Evolutionary conservation across 2,888 invertebrate species (phyloP), one percentile per base, ranked within the genome.

Genomic region (Parnassius glacialis): DNA sequence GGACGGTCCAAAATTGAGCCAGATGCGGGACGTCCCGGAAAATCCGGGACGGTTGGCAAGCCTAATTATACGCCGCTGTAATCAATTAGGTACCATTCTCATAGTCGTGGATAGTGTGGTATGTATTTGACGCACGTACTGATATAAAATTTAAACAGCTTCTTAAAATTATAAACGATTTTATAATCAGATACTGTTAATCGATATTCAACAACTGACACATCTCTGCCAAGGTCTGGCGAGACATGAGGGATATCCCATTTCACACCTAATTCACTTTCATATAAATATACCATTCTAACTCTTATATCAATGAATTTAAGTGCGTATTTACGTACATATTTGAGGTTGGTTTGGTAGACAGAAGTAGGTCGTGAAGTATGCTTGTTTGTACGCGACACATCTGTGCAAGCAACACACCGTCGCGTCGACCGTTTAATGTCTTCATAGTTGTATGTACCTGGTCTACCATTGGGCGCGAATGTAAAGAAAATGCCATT

Each of bases 321-420:
- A 42, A n/a, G 57, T 50, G 10, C 13, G 53, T 48, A 53, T 43
- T 57, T 20, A 43, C 47, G 48, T 52, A n/a, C 53, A 43, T 10
- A 10, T 20, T 42, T 57, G 43, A 10, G 10, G 25, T 50, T 12
- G 25, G 16, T 42, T 53, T 42, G 50, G 43, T 25, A 41, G 11
- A 45, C 55, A 45, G 54, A 64, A 61, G 62, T 65, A 62, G 64
- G 67, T 64, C 63, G 65, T 53, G 62, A 57, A 43, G 25, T 53
- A 62, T 57, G 62, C 48, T 54, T 64, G 66, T 68, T 65, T 59
- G 62, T 57, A 10, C n/a, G 51, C 34, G 34, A 56, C 54, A 62
- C 70, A 69, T 66, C 68, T 71, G 68, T 67, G 62, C 57, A 66
- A 64, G 66, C 66, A 61, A 25, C 41, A 13, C 7, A n/a, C 51